A percentile compares a stretch with the other conserved stretches of the same genome.
Evolutionary conservation across 2,113 vertebrate species (phyloP).

Genomic region (Sialia sialis): DNA sequence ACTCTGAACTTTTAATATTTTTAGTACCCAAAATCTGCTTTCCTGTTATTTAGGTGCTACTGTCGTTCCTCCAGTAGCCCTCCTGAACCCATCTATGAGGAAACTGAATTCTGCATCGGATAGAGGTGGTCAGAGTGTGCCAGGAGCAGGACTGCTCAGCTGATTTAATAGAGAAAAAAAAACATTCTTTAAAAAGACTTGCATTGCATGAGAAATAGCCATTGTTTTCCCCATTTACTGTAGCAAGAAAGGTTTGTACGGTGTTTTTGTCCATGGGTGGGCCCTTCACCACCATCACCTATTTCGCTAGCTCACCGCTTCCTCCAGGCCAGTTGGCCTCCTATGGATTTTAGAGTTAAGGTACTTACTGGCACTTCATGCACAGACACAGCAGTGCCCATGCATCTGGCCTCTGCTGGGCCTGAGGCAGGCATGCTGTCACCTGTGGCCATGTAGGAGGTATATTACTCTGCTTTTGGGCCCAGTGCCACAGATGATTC

Average conservation of each 20-base stretch:
- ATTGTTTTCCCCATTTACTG: not conserved
- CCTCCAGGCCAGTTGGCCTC: not conserved
- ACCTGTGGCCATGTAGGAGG: not conserved
- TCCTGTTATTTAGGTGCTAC: not conserved
- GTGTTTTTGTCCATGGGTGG: fast-evolving
- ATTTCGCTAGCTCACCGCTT: not conserved
- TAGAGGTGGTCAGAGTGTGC: not conserved
- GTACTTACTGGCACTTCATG: not conserved
- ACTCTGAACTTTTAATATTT: not conserved
- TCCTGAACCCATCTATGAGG: not conserved
- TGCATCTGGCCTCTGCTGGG: fast-evolving
- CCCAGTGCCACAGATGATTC: not conserved
- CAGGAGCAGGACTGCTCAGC: not conserved
- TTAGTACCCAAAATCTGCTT: not conserved
- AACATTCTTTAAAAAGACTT: not conserved
- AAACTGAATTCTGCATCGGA: not conserved
- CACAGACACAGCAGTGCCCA: too few relatives aligned
- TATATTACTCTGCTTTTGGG: fast-evolving
- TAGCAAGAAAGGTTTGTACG: not conserved
- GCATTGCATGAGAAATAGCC: not conserved
- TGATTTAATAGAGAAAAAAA: not conserved
- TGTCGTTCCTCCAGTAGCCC: not conserved
- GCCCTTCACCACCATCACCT: not conserved
- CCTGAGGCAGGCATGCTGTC: not conserved
- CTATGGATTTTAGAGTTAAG: not conserved